Evolutionary conservation across 2,113 vertebrate genomes (phyloP).

Genomic region (Heloderma charlesbogerti): DNA sequence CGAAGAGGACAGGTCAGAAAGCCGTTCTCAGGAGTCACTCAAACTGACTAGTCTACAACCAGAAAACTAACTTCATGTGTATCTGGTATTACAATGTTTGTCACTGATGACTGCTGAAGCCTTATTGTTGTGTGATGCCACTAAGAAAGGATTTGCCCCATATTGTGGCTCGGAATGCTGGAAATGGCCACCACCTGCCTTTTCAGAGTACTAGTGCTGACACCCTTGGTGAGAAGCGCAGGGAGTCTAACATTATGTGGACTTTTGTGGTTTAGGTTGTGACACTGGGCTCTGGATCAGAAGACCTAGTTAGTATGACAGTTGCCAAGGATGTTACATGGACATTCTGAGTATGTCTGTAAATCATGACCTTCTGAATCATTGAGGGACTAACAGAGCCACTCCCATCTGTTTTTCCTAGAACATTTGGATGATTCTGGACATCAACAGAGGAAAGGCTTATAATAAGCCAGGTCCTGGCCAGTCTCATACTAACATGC

Average conservation of each 20-base stretch:
- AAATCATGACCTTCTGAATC: too few relatives aligned
- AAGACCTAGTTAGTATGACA: neutral
- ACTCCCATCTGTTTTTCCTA: neutral
- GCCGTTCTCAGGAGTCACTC: neutral
- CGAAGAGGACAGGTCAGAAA: neutral
- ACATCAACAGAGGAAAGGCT: neutral
- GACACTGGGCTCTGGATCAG: neutral
- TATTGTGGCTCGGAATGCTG: neutral
- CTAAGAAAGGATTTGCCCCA: neutral
- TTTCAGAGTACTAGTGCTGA: neutral
- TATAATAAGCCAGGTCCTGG: neutral
- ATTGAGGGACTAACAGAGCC: neutral
- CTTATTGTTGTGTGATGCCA: neutral
- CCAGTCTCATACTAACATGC: neutral
- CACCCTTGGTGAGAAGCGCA: neutral
- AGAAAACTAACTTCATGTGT: neutral
- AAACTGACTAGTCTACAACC: neutral
- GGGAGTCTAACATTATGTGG: neutral
- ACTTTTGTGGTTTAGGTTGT: neutral
- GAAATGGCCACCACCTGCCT: neutral
- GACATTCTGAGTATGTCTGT: neutral
- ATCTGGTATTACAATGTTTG: neutral
- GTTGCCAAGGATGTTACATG: neutral
- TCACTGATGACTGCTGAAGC: neutral
- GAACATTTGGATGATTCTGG: neutral